Conservation (phyloP, 1,140 invertebrate genomes). For the Pachyrhynchus sulphureomaculatus region DNA sequence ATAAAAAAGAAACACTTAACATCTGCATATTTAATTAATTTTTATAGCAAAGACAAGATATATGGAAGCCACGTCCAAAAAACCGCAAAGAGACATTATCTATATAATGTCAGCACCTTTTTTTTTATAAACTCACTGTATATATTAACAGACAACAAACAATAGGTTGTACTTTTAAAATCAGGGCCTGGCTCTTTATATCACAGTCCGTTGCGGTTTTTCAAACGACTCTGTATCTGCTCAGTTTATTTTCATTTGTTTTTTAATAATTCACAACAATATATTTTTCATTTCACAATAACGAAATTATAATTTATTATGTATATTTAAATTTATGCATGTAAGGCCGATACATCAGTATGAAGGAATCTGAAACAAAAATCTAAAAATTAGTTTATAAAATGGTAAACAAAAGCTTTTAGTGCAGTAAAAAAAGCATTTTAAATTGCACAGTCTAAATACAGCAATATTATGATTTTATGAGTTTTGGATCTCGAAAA, state of each 20-base stretch:
- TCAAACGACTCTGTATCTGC: conserved; percentile 45
- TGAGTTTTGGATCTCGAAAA: too few relatives aligned
- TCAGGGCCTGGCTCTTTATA: conserved; percentile 49
- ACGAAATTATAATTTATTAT: conserved; percentile 49
- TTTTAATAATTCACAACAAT: conserved; percentile 49
- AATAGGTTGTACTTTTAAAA: conserved; percentile 52
- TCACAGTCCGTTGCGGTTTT: conserved; percentile 43
- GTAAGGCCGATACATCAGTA: conserved; percentile 54
- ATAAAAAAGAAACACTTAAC: too few relatives aligned
- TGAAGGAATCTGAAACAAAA: conserved; percentile 51
- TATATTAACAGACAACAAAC: conserved; percentile 47
- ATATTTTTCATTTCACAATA: conserved; percentile 44
- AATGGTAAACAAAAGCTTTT: too few relatives aligned
- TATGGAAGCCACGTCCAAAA: conserved; percentile 37
- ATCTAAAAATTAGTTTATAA: neutral
- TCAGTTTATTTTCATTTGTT: conserved; percentile 26
- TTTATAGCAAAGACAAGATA: neutral
- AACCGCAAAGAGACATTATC: conserved; percentile 44
- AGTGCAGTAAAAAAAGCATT: too few relatives aligned
- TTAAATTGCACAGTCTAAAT: too few relatives aligned
- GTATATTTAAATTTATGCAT: conserved; percentile 43
- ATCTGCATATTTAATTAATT: too few relatives aligned
- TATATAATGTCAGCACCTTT: conserved; percentile 44
- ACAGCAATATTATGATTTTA: too few relatives aligned
- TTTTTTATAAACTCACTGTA: conserved; percentile 39